A percentile compares a stretch with the other conserved stretches of the same genome.
Evolutionary conservation across 2,888 invertebrate species (phyloP).

Genomic region (Apeira syringaria): DNA sequence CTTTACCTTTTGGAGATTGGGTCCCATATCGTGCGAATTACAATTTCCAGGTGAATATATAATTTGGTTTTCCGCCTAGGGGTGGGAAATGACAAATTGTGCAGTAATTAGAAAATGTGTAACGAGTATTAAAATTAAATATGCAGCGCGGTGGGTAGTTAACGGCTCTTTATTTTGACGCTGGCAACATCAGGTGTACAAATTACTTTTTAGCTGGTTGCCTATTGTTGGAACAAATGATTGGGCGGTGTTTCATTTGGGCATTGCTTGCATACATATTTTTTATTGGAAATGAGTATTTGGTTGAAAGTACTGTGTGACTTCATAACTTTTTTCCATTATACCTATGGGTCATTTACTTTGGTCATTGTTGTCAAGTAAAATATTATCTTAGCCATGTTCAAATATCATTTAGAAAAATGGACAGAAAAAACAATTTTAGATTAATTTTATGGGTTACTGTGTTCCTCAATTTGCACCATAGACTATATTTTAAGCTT

Average conservation of each 20-base stretch:
- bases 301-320: too few species aligned
- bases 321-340: too few species aligned
- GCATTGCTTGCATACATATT: neutral
- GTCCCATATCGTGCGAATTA: constrained; percentile 5
- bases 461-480: too few species aligned
- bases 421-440: too few species aligned
- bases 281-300: too few species aligned
- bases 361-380: too few species aligned
- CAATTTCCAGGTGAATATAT: constrained; percentile 5
- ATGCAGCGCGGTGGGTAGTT: constrained; percentile 27
- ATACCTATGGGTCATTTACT: too few species aligned
- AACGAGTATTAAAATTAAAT: constrained; percentile 32
- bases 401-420: too few species aligned
- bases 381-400: too few species aligned
- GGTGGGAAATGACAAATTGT: constrained; percentile 35
- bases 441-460: too few species aligned
- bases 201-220: constrained; percentile 16
- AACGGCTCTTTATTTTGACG: constrained; percentile 28
- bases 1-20: neutral
- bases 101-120: constrained; percentile 33
- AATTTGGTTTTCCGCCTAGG: constrained; percentile 13
- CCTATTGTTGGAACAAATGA: constrained; percentile 14
- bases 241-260: neutral
- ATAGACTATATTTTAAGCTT: too few species aligned
- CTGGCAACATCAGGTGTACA: constrained; percentile 19